Percentiles rank a stretch among this genome's conserved stretches.
Evolutionary conservation across 2,888 invertebrate genomes (phyloP).

Genomic region (Dione vanillae): DNA sequence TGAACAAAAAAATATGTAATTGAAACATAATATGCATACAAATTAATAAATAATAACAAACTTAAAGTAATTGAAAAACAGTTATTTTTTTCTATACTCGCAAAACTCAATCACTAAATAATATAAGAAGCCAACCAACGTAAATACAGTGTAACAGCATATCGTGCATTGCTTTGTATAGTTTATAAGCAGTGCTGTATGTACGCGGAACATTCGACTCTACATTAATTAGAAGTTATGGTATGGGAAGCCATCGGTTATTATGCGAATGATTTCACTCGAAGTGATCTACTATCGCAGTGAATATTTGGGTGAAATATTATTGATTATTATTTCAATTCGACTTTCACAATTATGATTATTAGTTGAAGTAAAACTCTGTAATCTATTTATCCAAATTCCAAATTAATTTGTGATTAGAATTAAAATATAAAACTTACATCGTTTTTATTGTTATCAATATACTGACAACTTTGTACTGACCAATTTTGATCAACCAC

Average conservation of each 20-base stretch:
- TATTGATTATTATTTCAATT: constrained; percentile 1
- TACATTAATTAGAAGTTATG: constrained; percentile 51
- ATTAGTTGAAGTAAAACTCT: constrained; percentile 39
- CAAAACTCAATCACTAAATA: constrained; percentile 49
- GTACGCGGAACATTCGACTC: constrained; percentile 56
- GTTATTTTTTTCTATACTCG: constrained; percentile 20
- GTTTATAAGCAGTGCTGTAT: constrained; percentile 80
- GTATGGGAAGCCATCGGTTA: constrained; percentile 40
- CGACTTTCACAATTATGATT: constrained; percentile 19
- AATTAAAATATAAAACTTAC: not conserved
- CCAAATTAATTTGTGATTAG: constrained; percentile 18
- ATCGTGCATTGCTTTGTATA: constrained; percentile 73
- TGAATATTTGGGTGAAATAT: constrained; percentile 9
- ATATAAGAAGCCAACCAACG: constrained; percentile 75
- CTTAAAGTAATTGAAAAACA: constrained; percentile 23
- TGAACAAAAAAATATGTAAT: not conserved
- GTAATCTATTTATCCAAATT: constrained; percentile 5
- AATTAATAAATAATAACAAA: not conserved
- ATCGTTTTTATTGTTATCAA: not conserved
- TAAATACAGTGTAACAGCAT: constrained; percentile 69
- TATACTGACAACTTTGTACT: not conserved
- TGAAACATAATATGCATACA: not conserved
- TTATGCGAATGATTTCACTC: constrained; percentile 35
- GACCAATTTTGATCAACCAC: not conserved
- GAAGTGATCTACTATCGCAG: constrained; percentile 36